These are phyloP conservation scores for Megastigmus dorsalis DNA, from an alignment of 2,888 invertebrate genomes.

Conservation along the genomic window DNA sequence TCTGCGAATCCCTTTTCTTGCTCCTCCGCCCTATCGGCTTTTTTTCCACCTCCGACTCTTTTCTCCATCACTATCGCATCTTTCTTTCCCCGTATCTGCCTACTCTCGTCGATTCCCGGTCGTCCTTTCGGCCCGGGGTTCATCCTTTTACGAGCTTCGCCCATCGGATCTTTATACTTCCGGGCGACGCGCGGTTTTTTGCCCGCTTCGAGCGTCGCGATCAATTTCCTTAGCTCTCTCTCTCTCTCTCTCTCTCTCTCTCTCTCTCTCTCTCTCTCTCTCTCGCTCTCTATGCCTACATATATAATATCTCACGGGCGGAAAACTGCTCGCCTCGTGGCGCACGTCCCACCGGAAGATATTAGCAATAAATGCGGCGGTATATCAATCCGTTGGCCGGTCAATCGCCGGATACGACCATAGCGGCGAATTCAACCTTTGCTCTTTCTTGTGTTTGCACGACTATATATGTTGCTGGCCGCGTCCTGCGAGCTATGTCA, in stretches of 20 bases:
- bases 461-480: too few species aligned
- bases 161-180: constrained; percentile 55
- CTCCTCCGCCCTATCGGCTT: neutral
- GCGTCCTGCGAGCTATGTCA: too few species aligned
- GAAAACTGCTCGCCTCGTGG: neutral
- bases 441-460: neutral
- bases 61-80: constrained; percentile 25
- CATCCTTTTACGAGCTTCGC: constrained; percentile 28
- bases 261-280: neutral
- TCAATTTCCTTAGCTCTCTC: constrained; percentile 44
- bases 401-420: constrained; percentile 27
- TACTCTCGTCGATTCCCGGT: constrained; percentile 16
- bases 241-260: too few species aligned
- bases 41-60: constrained; percentile 1
- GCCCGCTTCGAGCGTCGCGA: constrained; percentile 17
- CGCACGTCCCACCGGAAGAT: constrained; percentile 29
- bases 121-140: neutral
- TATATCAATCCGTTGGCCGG: constrained; percentile 29
- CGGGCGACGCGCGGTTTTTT: constrained; percentile 37
- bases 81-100: constrained; percentile 30
- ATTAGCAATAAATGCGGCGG: constrained; percentile 51
- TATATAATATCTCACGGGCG: neutral
- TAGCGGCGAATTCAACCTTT: neutral
- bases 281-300: too few species aligned
- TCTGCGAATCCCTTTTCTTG: too few species aligned